phyloP scores from a whole-genome alignment of 2,888 invertebrate species.

The Hemicrepidius hirtus region DNA sequence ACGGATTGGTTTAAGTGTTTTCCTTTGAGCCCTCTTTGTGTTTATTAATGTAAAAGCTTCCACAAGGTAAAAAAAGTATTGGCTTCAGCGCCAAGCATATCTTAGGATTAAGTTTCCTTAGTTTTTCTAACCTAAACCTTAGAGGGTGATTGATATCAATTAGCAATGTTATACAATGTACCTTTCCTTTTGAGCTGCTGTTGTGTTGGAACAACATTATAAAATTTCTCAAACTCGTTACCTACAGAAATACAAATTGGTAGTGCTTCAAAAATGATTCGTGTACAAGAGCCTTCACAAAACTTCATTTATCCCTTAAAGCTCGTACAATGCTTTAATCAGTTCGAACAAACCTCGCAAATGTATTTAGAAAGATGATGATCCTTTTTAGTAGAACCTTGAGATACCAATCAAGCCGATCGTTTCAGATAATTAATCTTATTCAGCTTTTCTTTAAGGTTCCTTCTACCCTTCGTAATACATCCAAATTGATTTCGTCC shows the following conservation, averaged over 20 bases:
- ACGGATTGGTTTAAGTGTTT: constrained; percentile 17
- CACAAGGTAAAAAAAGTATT: constrained; percentile 21
- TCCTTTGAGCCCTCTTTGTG: constrained; percentile 14
- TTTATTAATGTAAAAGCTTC: constrained; percentile 29
- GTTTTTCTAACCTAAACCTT: background rate
- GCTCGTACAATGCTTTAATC: constrained; percentile 29
- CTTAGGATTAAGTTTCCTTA: constrained; percentile 13
- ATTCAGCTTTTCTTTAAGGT: constrained; percentile 46
- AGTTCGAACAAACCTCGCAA: constrained; percentile 32
- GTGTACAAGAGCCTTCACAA: background rate
- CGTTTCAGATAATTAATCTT: constrained; percentile 51
- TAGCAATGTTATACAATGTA: background rate
- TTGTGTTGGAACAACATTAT: no score
- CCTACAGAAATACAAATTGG: no score
- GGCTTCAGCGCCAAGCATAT: constrained; percentile 8
- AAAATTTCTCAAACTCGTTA: no score
- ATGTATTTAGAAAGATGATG: constrained; percentile 39
- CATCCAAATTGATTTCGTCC: constrained; percentile 36
- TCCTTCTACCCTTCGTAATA: constrained; percentile 31
- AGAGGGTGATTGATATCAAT: background rate
- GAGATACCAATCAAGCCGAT: constrained; percentile 39
- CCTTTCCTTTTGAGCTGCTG: background rate
- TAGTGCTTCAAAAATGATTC: no score
- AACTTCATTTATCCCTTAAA: constrained; percentile 18
- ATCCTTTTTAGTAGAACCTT: constrained; percentile 30